These are phyloP conservation scores for Drosophila santomea DNA, from an alignment of 1,140 invertebrate species.

Conservation along the genomic window DNA sequence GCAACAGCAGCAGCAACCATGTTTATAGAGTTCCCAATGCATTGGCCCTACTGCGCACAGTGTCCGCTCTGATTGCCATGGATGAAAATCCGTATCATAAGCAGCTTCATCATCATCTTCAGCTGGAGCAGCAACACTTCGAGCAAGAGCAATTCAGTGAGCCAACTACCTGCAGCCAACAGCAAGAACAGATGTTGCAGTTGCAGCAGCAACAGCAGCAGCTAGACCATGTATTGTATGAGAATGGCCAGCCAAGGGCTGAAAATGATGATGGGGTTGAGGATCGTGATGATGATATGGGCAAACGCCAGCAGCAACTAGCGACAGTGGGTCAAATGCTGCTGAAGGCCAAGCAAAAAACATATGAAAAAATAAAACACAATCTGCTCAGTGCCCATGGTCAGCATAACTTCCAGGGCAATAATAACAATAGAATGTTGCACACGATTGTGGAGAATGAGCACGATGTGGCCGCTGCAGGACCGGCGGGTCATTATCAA, in stretches of 20 bases:
- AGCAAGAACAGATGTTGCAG: slow-evolving; percentile 82
- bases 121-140: slow-evolving; percentile 68
- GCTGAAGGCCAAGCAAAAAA: slow-evolving; percentile 77
- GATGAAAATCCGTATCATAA: slow-evolving; percentile 84
- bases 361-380: slow-evolving; percentile 80
- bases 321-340: slow-evolving; percentile 66
- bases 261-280: slow-evolving; percentile 47
- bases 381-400: slow-evolving; percentile 71
- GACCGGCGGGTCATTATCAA: slow-evolving; percentile 77
- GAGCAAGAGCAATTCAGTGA: slow-evolving; percentile 73
- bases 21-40: slow-evolving; percentile 71
- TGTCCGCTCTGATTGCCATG: slow-evolving; percentile 76
- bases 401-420: slow-evolving; percentile 69
- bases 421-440: slow-evolving; percentile 61
- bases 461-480: slow-evolving; percentile 75
- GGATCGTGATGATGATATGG: slow-evolving; percentile 26
- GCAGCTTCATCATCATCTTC: slow-evolving; percentile 72
- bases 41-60: slow-evolving; percentile 76
- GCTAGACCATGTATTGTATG: slow-evolving; percentile 67
- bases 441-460: slow-evolving; percentile 80
- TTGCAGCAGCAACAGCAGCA: slow-evolving; percentile 56
- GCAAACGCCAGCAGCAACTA: slow-evolving; percentile 50
- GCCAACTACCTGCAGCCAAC: slow-evolving; percentile 80
- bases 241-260: slow-evolving; percentile 54
- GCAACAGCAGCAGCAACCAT: slow-evolving; percentile 40